Conservation (phyloP, 2,113 vertebrate species). For the Platysternon megacephalum region DNA sequence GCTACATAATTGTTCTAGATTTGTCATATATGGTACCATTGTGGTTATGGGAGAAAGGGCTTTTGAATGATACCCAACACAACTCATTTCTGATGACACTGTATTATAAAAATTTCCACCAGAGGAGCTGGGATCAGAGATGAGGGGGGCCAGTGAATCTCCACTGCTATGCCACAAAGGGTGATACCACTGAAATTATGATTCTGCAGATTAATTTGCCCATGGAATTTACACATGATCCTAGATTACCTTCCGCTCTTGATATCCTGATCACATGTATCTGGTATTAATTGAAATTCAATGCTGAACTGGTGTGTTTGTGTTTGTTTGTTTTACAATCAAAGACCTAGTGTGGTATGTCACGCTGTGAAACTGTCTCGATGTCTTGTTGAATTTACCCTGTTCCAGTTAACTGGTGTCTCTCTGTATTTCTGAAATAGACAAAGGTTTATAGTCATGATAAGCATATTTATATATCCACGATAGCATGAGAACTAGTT, state of each 20-base stretch:
- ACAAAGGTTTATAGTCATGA: constrained; percentile 7
- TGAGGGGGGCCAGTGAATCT: no score
- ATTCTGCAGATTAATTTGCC: neutral
- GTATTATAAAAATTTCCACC: no score
- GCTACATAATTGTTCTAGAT: no score
- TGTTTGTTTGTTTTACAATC: neutral
- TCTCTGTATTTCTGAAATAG: neutral
- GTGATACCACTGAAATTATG: neutral
- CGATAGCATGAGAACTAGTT: no score
- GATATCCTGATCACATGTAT: neutral
- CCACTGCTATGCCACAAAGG: neutral
- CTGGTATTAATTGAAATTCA: neutral
- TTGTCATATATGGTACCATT: no score
- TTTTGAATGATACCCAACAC: no score
- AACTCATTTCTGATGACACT: no score
- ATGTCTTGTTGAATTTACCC: neutral
- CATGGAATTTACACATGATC: neutral
- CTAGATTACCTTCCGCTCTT: neutral
- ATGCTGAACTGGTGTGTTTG: neutral
- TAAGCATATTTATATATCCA: constrained; percentile 1
- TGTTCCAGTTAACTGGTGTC: neutral
- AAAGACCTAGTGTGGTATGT: accelerated
- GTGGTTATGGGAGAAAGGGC: no score
- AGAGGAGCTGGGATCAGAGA: no score
- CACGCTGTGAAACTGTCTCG: neutral